A percentile compares a stretch with the other conserved stretches of the same genome.
These are phyloP conservation scores for Cheilinus undulatus DNA, from an alignment of 2,113 vertebrate genomes.

Conservation along the genomic window DNA sequence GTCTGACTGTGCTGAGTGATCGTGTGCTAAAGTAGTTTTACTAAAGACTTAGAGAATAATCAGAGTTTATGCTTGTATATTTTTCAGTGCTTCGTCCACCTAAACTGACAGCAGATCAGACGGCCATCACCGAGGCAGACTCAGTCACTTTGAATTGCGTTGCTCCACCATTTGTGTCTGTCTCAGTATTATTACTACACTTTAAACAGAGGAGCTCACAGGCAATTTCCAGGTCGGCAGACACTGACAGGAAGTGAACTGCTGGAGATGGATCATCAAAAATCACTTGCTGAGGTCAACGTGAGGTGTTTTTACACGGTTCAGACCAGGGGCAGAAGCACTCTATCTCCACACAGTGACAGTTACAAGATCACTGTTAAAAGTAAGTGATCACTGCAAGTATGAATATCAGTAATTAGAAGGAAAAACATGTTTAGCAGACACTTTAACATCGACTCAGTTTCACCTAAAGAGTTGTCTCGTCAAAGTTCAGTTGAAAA, in stretches of 20 bases:
- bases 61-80: background rate
- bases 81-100: constrained; percentile 15
- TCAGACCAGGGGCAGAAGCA: fast-evolving
- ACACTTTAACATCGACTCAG: too few relatives aligned
- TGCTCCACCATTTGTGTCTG: background rate
- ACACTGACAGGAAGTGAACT: constrained; percentile 37
- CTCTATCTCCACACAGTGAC: constrained; percentile 22
- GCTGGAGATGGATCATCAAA: background rate
- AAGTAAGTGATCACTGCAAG: background rate
- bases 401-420: background rate
- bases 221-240: background rate
- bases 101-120: background rate
- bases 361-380: too few relatives aligned
- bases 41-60: too few relatives aligned
- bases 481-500: too few relatives aligned
- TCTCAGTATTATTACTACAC: constrained; percentile 19
- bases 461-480: too few relatives aligned
- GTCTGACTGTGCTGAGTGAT: background rate
- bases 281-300: constrained; percentile 7
- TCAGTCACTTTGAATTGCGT: constrained; percentile 36
- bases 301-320: constrained; percentile 37
- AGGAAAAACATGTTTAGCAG: too few relatives aligned
- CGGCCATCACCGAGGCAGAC: constrained; percentile 9
- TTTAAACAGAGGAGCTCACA: fast-evolving
- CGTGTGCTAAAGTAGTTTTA: too few relatives aligned